These are phyloP conservation scores for Drosophila novamexicana DNA, from an alignment of 1,140 invertebrate genomes.

Conservation along the genomic window DNA sequence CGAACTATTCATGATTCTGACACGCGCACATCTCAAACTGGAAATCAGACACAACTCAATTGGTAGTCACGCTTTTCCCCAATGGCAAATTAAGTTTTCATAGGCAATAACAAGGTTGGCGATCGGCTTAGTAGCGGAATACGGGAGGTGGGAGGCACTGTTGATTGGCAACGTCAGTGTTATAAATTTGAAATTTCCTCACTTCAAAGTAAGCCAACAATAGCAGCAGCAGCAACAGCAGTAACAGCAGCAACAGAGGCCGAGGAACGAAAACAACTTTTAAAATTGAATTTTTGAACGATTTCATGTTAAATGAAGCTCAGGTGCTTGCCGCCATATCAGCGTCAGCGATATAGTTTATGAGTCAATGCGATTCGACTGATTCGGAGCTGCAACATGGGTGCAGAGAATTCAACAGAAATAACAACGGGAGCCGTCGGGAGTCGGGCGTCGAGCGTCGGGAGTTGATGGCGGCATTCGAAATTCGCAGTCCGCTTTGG, in stretches of 20 bases:
- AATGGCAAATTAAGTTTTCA: slow-evolving; percentile 75
- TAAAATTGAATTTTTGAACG: slow-evolving; percentile 71
- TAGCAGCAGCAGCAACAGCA: background rate
- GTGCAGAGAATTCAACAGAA: slow-evolving; percentile 61
- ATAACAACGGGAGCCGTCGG: slow-evolving; percentile 55
- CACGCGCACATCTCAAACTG: slow-evolving; percentile 24
- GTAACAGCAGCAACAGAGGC: background rate
- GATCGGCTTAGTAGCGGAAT: background rate
- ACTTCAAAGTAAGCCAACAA: slow-evolving; percentile 18
- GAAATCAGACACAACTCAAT: slow-evolving; percentile 55
- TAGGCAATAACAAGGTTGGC: slow-evolving; percentile 44
- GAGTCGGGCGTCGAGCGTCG: background rate
- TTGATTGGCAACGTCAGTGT: slow-evolving; percentile 62
- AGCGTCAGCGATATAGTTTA: slow-evolving; percentile 67
- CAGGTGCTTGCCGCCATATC: slow-evolving; percentile 54
- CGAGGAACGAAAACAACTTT: slow-evolving; percentile 39
- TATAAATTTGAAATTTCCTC: slow-evolving; percentile 65
- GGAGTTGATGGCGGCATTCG: slow-evolving; percentile 4
- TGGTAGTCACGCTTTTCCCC: slow-evolving; percentile 18
- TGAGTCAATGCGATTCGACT: slow-evolving; percentile 54
- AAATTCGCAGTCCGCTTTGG: slow-evolving; percentile 18
- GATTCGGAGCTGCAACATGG: slow-evolving; percentile 29
- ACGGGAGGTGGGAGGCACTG: slow-evolving; percentile 3
- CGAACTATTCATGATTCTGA: slow-evolving; percentile 7
- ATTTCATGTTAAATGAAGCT: slow-evolving; percentile 54